Percentiles rank a stretch among this genome's conserved stretches.
phyloP scores from a whole-genome alignment of 2,113 vertebrate species.

The Eulemur macaco region DNA sequence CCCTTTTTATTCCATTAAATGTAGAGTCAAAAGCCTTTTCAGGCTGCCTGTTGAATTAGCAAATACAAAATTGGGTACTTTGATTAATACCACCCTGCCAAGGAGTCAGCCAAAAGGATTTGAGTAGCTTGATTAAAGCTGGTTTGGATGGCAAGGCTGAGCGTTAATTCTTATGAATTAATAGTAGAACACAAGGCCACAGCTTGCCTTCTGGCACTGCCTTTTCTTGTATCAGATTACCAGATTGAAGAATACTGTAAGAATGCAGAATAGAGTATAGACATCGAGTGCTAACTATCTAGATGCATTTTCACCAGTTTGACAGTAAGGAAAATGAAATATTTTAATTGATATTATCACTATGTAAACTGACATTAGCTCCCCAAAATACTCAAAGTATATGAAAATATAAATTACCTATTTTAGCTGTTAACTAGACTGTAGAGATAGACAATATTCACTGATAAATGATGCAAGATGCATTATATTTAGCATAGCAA shows the following conservation, averaged over 20 bases:
- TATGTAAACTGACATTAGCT: neutral
- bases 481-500: neutral
- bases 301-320: slow-evolving; percentile 19
- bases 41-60: slow-evolving; percentile 78
- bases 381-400: neutral
- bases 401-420: neutral
- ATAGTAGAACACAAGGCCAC: slow-evolving; percentile 83
- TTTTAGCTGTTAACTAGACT: neutral
- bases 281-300: slow-evolving; percentile 53
- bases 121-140: slow-evolving; percentile 58
- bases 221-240: slow-evolving; percentile 86
- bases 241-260: slow-evolving; percentile 88
- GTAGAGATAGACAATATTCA: neutral
- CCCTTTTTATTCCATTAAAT: slow-evolving; percentile 76
- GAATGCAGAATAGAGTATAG: slow-evolving; percentile 77
- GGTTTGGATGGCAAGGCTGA: slow-evolving; percentile 81
- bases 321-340: neutral
- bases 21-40: slow-evolving; percentile 72
- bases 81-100: slow-evolving; percentile 80
- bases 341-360: neutral
- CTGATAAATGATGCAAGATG: neutral
- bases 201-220: neutral
- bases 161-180: slow-evolving; percentile 85
- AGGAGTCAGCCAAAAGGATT: slow-evolving; percentile 81
- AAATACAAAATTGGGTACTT: slow-evolving; percentile 76